These are phyloP conservation scores for Xerus inauris DNA, from an alignment of 2,113 vertebrate genomes.

Conservation along the genomic window DNA sequence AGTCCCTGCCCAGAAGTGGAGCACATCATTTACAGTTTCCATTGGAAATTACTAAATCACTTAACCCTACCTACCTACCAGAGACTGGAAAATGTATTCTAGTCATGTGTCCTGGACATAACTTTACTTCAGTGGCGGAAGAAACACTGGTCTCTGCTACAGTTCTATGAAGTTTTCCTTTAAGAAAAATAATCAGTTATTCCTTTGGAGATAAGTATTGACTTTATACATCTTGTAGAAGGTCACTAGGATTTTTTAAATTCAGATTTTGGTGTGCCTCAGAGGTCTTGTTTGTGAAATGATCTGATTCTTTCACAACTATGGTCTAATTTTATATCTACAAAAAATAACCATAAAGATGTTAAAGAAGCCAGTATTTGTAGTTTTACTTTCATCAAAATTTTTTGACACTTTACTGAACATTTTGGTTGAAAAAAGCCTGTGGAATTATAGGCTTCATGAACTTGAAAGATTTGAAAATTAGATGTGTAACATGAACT, in stretches of 20 bases:
- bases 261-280: neutral
- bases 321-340: neutral
- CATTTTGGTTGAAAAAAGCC: slow-evolving; percentile 14
- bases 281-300: neutral
- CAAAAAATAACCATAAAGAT: neutral
- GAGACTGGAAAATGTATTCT: neutral
- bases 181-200: neutral
- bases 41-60: neutral
- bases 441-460: neutral
- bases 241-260: neutral
- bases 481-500: neutral
- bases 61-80: neutral
- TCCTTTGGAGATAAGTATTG: neutral
- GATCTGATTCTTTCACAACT: neutral
- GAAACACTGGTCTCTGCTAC: neutral
- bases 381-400: neutral
- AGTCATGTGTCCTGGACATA: neutral
- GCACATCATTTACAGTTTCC: neutral
- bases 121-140: neutral
- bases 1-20: neutral
- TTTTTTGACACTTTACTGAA: neutral
- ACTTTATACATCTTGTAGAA: neutral
- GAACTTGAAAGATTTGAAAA: neutral
- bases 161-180: neutral
- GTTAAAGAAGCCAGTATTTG: neutral